Evolutionary conservation across 2,797 vertebrate species (phyloP).

Genomic region (Sebastes minor): DNA sequence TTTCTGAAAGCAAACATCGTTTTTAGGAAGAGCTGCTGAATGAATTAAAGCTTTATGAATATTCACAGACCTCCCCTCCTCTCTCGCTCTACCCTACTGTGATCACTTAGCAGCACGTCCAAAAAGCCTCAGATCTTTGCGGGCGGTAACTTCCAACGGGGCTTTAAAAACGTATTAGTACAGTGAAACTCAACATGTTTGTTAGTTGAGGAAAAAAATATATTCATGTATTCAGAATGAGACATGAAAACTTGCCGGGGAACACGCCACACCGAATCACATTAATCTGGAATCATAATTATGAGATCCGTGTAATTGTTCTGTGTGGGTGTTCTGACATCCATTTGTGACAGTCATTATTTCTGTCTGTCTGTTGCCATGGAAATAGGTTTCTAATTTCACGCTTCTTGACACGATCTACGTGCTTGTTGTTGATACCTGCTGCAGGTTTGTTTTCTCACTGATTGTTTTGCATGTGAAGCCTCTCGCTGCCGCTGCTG

Average conservation of each 20-base stretch:
- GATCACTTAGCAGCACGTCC: constrained; percentile 49
- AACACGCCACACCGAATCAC: constrained; percentile 5
- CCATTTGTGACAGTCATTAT: constrained; percentile 10
- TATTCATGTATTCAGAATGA: constrained; percentile 12
- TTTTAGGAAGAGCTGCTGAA: constrained; percentile 35
- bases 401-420: not conserved
- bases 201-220: constrained; percentile 15
- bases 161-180: constrained; percentile 30
- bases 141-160: constrained; percentile 24
- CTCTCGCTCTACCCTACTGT: constrained; percentile 32
- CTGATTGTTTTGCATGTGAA: not conserved
- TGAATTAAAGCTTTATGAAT: constrained; percentile 60
- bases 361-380: constrained; percentile 34
- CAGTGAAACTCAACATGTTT: constrained; percentile 34
- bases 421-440: not conserved
- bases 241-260: not conserved
- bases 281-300: constrained; percentile 21
- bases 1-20: constrained; percentile 52
- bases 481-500: not conserved
- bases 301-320: constrained; percentile 15
- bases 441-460: not conserved
- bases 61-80: constrained; percentile 55
- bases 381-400: constrained; percentile 16
- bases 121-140: constrained; percentile 56
- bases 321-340: constrained; percentile 22